These are phyloP conservation scores for Pipra filicauda DNA, from an alignment of 2,113 vertebrate species.

Conservation along the genomic window DNA sequence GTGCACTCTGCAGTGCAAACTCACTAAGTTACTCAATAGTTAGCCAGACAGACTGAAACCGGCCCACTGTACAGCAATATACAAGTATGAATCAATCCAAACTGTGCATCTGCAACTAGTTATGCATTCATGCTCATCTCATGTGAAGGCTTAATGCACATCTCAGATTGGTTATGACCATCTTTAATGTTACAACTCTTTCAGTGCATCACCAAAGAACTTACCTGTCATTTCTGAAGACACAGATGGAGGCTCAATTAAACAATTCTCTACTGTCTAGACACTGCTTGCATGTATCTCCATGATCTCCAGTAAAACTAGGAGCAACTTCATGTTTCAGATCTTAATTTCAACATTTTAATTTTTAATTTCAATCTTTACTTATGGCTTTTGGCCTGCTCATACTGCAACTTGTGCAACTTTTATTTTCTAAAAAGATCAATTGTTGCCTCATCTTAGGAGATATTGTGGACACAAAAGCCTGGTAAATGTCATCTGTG, in stretches of 20 bases:
- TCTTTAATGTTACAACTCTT: neutral
- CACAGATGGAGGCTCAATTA: neutral
- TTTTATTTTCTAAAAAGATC: neutral
- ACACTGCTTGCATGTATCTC: neutral
- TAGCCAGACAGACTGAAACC: neutral
- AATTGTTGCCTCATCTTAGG: neutral
- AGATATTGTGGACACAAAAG: neutral
- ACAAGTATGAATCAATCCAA: neutral
- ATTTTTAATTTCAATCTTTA: neutral
- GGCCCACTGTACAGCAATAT: neutral
- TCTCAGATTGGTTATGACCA: neutral
- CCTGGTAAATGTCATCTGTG: neutral
- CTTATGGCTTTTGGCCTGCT: neutral
- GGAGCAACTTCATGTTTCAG: neutral
- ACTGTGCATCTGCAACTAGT: neutral
- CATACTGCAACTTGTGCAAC: neutral
- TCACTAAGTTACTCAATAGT: neutral
- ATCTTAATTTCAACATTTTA: neutral
- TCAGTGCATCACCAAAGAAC: neutral
- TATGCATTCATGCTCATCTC: neutral
- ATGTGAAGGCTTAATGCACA: neutral
- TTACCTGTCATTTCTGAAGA: neutral
- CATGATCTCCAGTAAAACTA: neutral
- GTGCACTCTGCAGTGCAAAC: neutral
- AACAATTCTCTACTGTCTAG: neutral